Base-by-base conservation (phyloP, 2,888 invertebrate species). In the Ornithoptera alexandrae region DNA sequence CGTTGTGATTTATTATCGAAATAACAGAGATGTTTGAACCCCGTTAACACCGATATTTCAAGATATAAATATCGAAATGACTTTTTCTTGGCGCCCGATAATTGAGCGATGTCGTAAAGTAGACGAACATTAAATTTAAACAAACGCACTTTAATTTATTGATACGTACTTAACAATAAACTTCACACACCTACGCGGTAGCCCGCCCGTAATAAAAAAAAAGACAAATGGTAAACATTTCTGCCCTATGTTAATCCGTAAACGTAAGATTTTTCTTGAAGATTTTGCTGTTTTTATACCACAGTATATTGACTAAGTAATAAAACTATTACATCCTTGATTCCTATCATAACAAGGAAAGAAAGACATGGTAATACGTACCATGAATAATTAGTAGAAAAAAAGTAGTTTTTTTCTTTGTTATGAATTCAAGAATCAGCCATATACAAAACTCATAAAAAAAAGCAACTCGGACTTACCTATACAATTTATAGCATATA, bases 1-100 rank as follows among this genome's bases (percentile, higher is more conserved):
- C 84, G 74, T 70, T 72, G 76, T 81, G 81, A 85, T 86, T 85
- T 85, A 86, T 84, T 78, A 72, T 70, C 73, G 71, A 74, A 74
- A 74, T 72, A 72, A 74, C 69, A 63, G 64, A 63, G 62, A 59
- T 39, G 56, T 15, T 70, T 70, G 66, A 63, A 70, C 63, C 53
- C 24, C 36, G 20, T 68, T 59, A 59, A 70, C 70, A 66, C 53
- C 65, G 57, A 69, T 66, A 62, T 39, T 36, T 66, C 57, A 59
- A 39, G 46, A 69, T 62, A 58, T 46, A 65, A 63, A 69, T 65
- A 69, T 69, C 46, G 65, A 42, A 65, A 62, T 60, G 69, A 65
- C 65, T 69, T 69, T 69, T 69, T 69, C 65, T 58, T 46, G 67
- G 53, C 42, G 17, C 61, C 61, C 69, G 46, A 69, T 69, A 65